Evolutionary conservation across 2,797 vertebrate genomes (phyloP).

Genomic region (Malurus leucopterus): DNA sequence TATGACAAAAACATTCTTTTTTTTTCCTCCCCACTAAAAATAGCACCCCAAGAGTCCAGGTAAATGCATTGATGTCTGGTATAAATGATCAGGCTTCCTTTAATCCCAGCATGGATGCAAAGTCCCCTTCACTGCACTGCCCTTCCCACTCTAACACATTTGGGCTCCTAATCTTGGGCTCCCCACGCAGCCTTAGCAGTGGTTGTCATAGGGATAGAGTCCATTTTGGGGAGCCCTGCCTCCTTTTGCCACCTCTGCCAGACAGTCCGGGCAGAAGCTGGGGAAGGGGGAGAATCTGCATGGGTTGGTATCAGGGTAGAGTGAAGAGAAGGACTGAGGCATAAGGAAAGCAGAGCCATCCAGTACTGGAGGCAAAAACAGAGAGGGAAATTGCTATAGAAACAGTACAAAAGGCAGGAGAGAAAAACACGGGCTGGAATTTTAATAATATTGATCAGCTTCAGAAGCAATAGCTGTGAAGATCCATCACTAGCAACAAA

Average conservation of each 20-base stretch:
- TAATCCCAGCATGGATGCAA: neutral
- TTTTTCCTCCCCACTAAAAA: neutral
- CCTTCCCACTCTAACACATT: neutral
- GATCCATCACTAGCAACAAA: neutral
- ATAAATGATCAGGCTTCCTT: neutral
- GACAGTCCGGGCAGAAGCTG: rapidly evolving
- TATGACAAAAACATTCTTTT: neutral
- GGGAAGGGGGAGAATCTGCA: neutral
- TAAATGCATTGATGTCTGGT: neutral
- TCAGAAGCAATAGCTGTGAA: constrained; percentile 11
- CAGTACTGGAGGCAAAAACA: neutral
- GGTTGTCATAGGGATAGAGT: neutral
- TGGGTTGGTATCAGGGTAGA: rapidly evolving
- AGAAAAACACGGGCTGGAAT: neutral
- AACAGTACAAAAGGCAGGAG: neutral
- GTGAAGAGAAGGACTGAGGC: neutral
- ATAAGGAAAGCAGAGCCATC: neutral
- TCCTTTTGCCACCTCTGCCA: neutral
- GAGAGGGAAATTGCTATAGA: constrained; percentile 4
- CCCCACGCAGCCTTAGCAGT: neutral
- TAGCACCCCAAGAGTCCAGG: neutral
- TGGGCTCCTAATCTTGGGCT: neutral
- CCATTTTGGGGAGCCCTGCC: neutral
- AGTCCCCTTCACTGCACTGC: neutral
- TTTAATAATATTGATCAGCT: constrained; percentile 22